phyloP scores from a whole-genome alignment of 2,797 vertebrate species.

The Melanotaenia nigrans region DNA sequence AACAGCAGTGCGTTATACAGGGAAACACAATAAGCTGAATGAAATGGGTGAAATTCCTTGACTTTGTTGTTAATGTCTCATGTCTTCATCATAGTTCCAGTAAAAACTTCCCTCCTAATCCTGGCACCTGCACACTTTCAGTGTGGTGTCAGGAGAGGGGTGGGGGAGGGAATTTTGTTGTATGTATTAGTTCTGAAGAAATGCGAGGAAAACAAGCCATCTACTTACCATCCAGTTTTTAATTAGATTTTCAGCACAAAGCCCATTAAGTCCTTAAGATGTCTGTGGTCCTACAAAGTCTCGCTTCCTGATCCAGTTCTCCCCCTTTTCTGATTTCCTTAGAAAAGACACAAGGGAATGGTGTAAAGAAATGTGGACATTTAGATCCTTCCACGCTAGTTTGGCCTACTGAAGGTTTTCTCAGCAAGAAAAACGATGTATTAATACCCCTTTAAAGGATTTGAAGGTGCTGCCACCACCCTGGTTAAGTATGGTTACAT shows the following conservation, averaged over 20 bases:
- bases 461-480: conserved; percentile 39
- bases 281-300: conserved; percentile 25
- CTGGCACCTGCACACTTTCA: not conserved
- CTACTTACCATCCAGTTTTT: conserved; percentile 52
- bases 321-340: conserved; percentile 17
- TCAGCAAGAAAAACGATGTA: conserved; percentile 8
- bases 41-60: not conserved
- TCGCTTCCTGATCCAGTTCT: conserved; percentile 21
- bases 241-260: conserved; percentile 58
- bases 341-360: conserved; percentile 14
- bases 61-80: not conserved
- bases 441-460: conserved; percentile 39
- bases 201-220: conserved; percentile 50
- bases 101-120: not conserved
- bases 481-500: conserved; percentile 34
- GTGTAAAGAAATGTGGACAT: conserved; percentile 10
- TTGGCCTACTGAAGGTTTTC: not conserved
- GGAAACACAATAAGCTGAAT: conserved; percentile 1
- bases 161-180: not conserved
- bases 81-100: not conserved
- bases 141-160: conserved; percentile 4
- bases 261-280: conserved; percentile 55
- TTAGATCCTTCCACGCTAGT: not conserved
- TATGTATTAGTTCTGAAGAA: conserved; percentile 49
- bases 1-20: not conserved